Base-by-base conservation (phyloP, 2,797 vertebrate species). In the Novumbra hubbsi region DNA sequence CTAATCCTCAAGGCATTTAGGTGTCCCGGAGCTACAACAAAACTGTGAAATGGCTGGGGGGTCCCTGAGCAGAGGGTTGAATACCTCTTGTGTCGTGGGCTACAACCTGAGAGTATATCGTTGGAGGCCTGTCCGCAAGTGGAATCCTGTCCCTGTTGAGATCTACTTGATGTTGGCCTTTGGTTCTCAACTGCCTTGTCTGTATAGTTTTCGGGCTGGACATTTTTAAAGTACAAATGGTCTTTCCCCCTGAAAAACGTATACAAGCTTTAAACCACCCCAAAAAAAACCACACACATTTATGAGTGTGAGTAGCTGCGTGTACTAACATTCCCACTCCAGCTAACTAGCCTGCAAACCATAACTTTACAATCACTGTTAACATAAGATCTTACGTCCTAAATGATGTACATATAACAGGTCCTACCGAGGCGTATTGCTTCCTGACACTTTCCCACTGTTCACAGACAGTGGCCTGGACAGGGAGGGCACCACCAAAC, bases 51-150 rank as follows among this genome's bases (percentile, higher is more conserved):
- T 45, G 41, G 9, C 41, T 45, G 12, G 41, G 41, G 12, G 41
- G 41, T 45, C 41, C 9, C 41, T 45, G 41, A 38, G 34, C 34
- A 38, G 34, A 45, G 41, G 41, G 12, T 45, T 45, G 41, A 45
- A 45, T 45, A 45, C 41, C 9, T 45, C 9, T 45, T 45, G 41
- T 63, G 14, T 28, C 68, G 24, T 1, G 45, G 66, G 57, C n/a
- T 60, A 72, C 27, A 75, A 98, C 96, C 95, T 89, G 96, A 94
- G 67, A 98, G 92, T 52, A 98, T 86, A 71, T 97, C 95, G 62
- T 83, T 92, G 2, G 91, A 82, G 19, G 89, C 71, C 0, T 89
- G 87, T 24, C 60, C 68, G 74, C 49, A 14, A 45, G 21, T 32
- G 6, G 55, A 30, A 28, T 84, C 73, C 57, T 73, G 74, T 70